phyloP scores from a whole-genome alignment of 2,888 invertebrate species.

The Xestia c-nigrum region DNA sequence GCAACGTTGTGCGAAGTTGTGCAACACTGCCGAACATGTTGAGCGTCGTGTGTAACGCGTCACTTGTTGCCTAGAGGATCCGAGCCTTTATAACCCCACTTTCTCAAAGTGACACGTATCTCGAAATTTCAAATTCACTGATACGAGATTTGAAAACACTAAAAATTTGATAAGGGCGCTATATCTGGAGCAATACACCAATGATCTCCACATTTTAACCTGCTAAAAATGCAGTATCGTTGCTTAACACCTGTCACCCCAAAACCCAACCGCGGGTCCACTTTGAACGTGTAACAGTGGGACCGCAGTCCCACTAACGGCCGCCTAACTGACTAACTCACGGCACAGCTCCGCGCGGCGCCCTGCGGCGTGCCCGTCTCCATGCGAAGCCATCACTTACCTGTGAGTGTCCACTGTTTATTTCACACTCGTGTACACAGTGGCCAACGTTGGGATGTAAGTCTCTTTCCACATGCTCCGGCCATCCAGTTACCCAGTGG shows the following conservation, averaged over 20 bases:
- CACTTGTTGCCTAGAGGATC: too few relatives aligned
- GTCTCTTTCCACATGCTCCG: neutral
- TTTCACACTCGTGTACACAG: slow-evolving; percentile 31
- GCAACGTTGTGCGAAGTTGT: too few relatives aligned
- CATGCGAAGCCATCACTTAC: slow-evolving; percentile 77
- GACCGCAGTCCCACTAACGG: slow-evolving; percentile 49
- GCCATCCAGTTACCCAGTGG: neutral
- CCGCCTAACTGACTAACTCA: slow-evolving; percentile 55
- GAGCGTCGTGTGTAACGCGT: too few relatives aligned
- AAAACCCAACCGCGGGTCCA: slow-evolving; percentile 6
- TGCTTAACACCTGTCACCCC: neutral
- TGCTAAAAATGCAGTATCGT: neutral
- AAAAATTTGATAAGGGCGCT: neutral
- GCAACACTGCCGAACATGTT: too few relatives aligned
- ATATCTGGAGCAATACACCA: neutral
- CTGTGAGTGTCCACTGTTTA: slow-evolving; percentile 76
- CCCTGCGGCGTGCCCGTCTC: slow-evolving; percentile 73
- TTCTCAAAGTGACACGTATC: neutral
- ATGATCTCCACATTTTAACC: neutral
- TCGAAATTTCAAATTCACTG: neutral
- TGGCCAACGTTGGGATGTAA: slow-evolving; percentile 27
- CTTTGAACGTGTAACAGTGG: slow-evolving; percentile 50
- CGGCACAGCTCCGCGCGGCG: slow-evolving; percentile 73
- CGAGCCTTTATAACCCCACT: neutral
- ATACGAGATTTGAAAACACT: neutral